A percentile compares a stretch with the other conserved stretches of the same genome.
These are phyloP conservation scores for Drosophila melanosoma DNA, from an alignment of 2,888 invertebrate species.

Conservation along the genomic window DNA sequence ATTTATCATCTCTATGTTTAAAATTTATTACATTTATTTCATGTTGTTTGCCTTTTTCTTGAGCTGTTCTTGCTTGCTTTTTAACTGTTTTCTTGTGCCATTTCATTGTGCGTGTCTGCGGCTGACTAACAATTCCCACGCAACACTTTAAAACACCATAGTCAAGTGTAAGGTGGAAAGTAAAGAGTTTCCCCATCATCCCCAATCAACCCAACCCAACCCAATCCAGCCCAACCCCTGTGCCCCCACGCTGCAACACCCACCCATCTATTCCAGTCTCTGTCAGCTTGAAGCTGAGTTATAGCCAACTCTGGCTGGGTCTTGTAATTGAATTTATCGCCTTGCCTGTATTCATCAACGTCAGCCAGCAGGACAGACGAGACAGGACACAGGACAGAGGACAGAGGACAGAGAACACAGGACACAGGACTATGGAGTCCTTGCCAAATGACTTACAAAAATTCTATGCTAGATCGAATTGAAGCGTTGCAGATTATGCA, in stretches of 20 bases:
- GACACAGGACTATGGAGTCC: neutral
- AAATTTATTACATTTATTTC: conserved; percentile 81
- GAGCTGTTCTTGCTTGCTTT: conserved; percentile 40
- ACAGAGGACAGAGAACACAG: neutral
- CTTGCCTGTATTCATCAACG: conserved; percentile 74
- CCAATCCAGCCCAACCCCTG: neutral
- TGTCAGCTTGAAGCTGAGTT: conserved; percentile 64
- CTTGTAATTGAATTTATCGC: conserved; percentile 77
- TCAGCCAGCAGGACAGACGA: conserved; percentile 39
- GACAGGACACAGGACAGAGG: neutral
- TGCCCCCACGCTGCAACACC: neutral
- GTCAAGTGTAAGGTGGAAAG: conserved; percentile 48
- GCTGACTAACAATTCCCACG: conserved; percentile 56
- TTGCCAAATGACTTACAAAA: conserved; percentile 33
- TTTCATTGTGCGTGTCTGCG: conserved; percentile 61
- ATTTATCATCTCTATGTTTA: conserved; percentile 80
- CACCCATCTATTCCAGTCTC: neutral
- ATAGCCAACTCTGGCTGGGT: conserved; percentile 53
- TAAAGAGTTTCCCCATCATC: conserved; percentile 42
- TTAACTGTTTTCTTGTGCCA: conserved; percentile 64
- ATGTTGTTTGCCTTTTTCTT: conserved; percentile 58
- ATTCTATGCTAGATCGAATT: conserved; percentile 55
- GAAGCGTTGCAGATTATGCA: conserved; percentile 65
- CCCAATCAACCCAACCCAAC: neutral
- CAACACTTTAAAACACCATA: conserved; percentile 66